Evolutionary conservation across 2,797 vertebrate genomes (phyloP), one percentile per base, ranked within the genome.

Genomic region (Alca torda): DNA sequence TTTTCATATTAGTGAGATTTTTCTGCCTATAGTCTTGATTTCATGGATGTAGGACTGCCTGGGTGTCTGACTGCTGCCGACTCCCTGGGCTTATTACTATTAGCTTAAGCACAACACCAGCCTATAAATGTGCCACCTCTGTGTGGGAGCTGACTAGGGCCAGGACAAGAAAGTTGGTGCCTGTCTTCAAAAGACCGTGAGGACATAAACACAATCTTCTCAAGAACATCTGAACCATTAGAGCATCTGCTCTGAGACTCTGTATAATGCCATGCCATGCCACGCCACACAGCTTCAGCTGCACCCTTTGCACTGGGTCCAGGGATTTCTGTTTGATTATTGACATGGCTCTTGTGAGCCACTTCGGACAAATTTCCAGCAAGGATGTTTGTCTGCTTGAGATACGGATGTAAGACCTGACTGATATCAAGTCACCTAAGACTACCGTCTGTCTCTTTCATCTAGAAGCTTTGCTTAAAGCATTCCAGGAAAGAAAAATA

Each of bases 1-100:
- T 81, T 89, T 85, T 83, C 25, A 25, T 69, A 77, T 91, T 89
- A 89, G 88, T 78, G 48, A 92, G 37, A 57, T 75, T 93, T 88
- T 91, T 87, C 50, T 83, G 61, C 84, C 33, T 68, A 13, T 48
- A 63, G 30, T 23, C 80, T 93, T 89, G 68, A 69, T 94, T 95
- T 87, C 78, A 46, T 33, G 82, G 50, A 14, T 3, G 2, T 48
- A 28, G 65, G 46, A 18, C 46, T 96, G 67, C 53, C 72, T 78
- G 79, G 4, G 18, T 84, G 24, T 64, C 45, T 61, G 73, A 20
- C 46, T 80, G 39, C 50, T 84, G 17, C 41, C 50, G 28, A 18
- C 18, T 81, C 33, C 35, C 26, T 51, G 33, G 63, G 19, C 15
- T 88, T 50, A 18, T 35, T 79, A 13, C 10, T 61, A 2, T 54